phyloP scores from a whole-genome alignment of 2,888 invertebrate species.

The Tenthredo mesomela region DNA sequence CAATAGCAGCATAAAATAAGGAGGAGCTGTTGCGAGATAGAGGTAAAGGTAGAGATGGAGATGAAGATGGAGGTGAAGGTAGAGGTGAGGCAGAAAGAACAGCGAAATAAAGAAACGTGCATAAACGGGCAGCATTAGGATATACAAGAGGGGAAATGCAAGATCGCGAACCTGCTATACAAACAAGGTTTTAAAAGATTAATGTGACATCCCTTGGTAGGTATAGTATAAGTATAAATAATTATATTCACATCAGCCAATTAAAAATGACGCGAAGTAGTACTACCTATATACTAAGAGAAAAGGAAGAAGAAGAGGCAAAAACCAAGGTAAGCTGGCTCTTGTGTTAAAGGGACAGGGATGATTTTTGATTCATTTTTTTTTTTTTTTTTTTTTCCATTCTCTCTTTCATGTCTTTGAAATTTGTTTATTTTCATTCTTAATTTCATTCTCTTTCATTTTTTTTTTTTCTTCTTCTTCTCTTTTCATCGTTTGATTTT shows the following conservation, averaged over 20 bases:
- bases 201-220: conserved; percentile 37
- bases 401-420: neutral
- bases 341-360: neutral
- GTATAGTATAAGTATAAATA: conserved; percentile 37
- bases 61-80: neutral
- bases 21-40: neutral
- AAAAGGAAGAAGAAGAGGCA: neutral
- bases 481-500: neutral
- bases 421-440: neutral
- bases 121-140: neutral
- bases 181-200: neutral
- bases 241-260: conserved; percentile 46
- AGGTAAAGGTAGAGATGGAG: neutral
- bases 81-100: neutral
- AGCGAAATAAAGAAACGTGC: neutral
- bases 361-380: neutral
- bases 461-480: neutral
- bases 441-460: neutral
- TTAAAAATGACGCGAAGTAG: conserved; percentile 21
- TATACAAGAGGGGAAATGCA: neutral
- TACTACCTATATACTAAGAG: too few relatives aligned
- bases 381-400: neutral
- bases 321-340: neutral
- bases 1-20: conserved; percentile 19
- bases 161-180: neutral